Conservation (phyloP, 1,140 invertebrate genomes). For the Calosoma granatense region DNA sequence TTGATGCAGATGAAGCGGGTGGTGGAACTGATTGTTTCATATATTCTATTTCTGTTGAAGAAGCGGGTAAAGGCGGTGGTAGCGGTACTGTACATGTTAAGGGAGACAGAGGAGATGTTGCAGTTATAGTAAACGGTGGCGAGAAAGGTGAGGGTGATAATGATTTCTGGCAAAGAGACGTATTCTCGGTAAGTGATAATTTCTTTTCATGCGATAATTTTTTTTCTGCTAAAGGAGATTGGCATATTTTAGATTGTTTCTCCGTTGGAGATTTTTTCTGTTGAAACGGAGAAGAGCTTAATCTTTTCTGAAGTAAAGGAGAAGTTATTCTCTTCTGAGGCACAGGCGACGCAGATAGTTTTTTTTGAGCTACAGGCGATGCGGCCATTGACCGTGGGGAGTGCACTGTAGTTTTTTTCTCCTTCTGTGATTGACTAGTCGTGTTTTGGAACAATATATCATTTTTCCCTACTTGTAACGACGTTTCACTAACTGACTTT, state of each 20-base stretch:
- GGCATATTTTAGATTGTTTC: conserved; percentile 9
- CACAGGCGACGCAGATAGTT: background rate
- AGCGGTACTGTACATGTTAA: background rate
- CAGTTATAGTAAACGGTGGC: conserved; percentile 21
- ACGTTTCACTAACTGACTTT: no score
- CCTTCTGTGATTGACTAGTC: no score
- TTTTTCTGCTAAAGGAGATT: conserved; percentile 12
- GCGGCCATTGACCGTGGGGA: no score
- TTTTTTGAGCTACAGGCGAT: no score
- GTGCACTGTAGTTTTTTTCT: no score
- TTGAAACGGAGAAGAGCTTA: conserved; percentile 8
- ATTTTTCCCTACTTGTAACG: no score
- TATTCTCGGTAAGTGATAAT: no score
- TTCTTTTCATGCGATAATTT: conserved; percentile 1
- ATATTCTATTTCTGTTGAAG: no score
- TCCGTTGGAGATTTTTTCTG: no score
- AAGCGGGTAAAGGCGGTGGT: conserved; percentile 14
- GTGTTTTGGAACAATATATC: no score
- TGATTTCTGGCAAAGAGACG: background rate
- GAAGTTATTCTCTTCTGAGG: conserved; percentile 11
- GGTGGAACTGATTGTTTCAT: background rate
- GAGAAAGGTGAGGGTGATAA: conserved; percentile 13
- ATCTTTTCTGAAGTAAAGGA: conserved; percentile 10
- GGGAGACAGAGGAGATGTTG: conserved; percentile 16
- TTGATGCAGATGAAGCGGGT: background rate